Evolutionary conservation across 2,113 vertebrate species (phyloP).

Genomic region (Pterophyllum scalare): DNA sequence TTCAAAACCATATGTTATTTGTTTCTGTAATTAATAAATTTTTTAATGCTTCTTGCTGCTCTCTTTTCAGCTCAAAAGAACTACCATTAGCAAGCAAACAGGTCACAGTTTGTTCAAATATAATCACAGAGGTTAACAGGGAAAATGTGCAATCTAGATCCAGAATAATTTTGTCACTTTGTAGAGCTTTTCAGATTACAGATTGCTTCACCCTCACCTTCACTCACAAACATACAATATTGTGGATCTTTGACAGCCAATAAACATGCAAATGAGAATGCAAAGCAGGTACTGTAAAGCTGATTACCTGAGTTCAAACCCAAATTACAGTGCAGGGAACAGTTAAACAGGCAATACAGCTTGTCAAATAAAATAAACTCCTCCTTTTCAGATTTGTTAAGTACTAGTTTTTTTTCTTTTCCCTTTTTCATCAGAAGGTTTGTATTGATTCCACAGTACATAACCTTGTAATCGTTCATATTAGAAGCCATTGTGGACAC

Average conservation of each 20-base stretch:
- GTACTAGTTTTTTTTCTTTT: not conserved
- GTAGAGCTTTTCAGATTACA: too few relatives aligned
- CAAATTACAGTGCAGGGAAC: slow-evolving; percentile 18
- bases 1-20: too few relatives aligned
- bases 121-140: too few relatives aligned
- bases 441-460: slow-evolving; percentile 1
- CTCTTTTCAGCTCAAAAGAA: not conserved
- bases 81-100: not conserved
- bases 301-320: slow-evolving; percentile 18
- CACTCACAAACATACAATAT: not conserved
- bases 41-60: too few relatives aligned
- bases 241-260: slow-evolving; percentile 17
- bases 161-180: too few relatives aligned
- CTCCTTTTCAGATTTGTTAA: not conserved
- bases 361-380: slow-evolving; percentile 9
- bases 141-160: too few relatives aligned
- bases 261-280: slow-evolving; percentile 47
- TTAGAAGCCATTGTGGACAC: not conserved
- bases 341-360: slow-evolving; percentile 4
- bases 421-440: not conserved
- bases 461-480: not conserved
- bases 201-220: slow-evolving; percentile 10
- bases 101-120: too few relatives aligned
- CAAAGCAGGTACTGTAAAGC: not conserved
- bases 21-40: too few relatives aligned